Evolutionary conservation across 1,140 invertebrate genomes (phyloP).

Genomic region (Drosophila fuyamai): DNA sequence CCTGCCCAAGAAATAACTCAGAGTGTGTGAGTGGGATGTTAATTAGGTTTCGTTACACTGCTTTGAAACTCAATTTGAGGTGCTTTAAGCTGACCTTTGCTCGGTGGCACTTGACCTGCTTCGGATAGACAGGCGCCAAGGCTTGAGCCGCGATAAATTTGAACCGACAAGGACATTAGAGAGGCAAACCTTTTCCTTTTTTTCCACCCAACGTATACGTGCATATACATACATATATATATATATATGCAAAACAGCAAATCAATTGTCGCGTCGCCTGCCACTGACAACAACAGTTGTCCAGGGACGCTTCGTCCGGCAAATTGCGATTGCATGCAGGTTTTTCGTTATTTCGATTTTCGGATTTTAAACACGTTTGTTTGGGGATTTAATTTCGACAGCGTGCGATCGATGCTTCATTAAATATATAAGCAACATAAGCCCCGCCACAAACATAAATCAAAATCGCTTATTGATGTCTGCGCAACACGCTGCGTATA

Average conservation of each 20-base stretch:
- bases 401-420: slow-evolving; percentile 42
- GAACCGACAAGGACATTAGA: slow-evolving; percentile 62
- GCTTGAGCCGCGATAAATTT: slow-evolving; percentile 66
- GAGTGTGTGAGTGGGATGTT: slow-evolving; percentile 47
- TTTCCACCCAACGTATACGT: slow-evolving; percentile 1
- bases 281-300: slow-evolving; percentile 47
- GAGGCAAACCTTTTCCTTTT: slow-evolving; percentile 5
- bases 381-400: slow-evolving; percentile 21
- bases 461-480: slow-evolving; percentile 67
- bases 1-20: slow-evolving; percentile 37
- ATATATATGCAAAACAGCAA: slow-evolving; percentile 56
- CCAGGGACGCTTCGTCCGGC: slow-evolving; percentile 15
- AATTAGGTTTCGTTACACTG: slow-evolving; percentile 65
- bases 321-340: slow-evolving; percentile 59
- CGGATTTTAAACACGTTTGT: slow-evolving; percentile 22
- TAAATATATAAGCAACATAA: slow-evolving; percentile 48
- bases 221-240: slow-evolving; percentile 2
- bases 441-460: slow-evolving; percentile 40
- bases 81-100: slow-evolving; percentile 70
- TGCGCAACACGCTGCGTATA: slow-evolving; percentile 47
- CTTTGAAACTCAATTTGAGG: slow-evolving; percentile 26
- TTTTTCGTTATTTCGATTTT: slow-evolving; percentile 12
- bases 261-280: slow-evolving; percentile 75
- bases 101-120: slow-evolving; percentile 65
- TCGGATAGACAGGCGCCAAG: slow-evolving; percentile 63